Percentiles rank a stretch among this genome's conserved stretches.
Conservation (phyloP, 2,888 invertebrate genomes). For the Lithosia quadra region DNA sequence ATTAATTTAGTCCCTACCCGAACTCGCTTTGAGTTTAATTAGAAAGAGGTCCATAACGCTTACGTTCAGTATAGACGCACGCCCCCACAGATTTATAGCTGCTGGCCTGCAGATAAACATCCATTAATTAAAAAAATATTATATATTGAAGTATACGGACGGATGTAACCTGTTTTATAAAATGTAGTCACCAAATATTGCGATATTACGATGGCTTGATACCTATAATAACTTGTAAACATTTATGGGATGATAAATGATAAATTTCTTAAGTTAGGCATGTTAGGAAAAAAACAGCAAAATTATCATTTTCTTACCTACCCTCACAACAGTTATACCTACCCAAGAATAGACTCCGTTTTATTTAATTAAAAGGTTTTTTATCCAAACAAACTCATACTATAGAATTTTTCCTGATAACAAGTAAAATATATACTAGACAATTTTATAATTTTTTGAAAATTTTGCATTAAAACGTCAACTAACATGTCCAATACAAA, state of each 20-base stretch:
- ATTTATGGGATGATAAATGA: background rate
- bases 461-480: background rate
- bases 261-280: no score
- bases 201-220: constrained; percentile 36
- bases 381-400: background rate
- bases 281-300: background rate
- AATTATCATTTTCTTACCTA: background rate
- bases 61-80: constrained; percentile 79
- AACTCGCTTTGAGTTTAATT: constrained; percentile 79
- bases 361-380: background rate
- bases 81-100: constrained; percentile 84
- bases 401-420: no score
- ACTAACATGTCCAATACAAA: no score
- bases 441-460: background rate
- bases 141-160: constrained; percentile 62
- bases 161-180: constrained; percentile 33
- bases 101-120: constrained; percentile 81
- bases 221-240: constrained; percentile 19
- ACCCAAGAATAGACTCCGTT: background rate
- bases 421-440: no score
- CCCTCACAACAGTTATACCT: background rate
- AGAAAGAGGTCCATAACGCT: constrained; percentile 84
- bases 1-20: constrained; percentile 38
- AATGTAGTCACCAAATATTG: constrained; percentile 46
- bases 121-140: constrained; percentile 85